Evolutionary conservation across 2,113 vertebrate species (phyloP), one percentile per base, ranked within the genome.

Genomic region (Gopherus evgoodei): DNA sequence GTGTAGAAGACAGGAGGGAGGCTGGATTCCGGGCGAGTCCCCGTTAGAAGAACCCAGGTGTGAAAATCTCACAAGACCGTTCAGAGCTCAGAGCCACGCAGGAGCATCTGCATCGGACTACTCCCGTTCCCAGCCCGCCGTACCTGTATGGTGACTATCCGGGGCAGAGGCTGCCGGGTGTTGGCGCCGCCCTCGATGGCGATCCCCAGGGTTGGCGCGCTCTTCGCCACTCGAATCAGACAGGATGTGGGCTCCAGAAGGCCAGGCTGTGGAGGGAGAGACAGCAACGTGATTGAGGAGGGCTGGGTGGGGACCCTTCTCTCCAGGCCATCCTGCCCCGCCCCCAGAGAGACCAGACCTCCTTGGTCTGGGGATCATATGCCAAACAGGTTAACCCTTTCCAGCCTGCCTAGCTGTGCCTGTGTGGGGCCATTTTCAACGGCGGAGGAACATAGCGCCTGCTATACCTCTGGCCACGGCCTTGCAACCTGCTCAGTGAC

Each of bases 101-200:
- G 11, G 0, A 49, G 79, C 57, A 29, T 0, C 1, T 1, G 50
- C 38, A 17, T 0, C 0, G 29, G 53, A 56, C 21, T 88, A 5
- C 35, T 3, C 44, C 52, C 5, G 0, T 1, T 19, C 87, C 10
- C 93, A 53, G 84, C 90, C 80, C 1, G 14, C 81, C 27, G 57
- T 97, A 99, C 99, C 99, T 99, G 99, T 97, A 99, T 99, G 4
- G 99, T 99, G 97, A 99, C 99, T 4, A 99, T 99, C 88, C 99
- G 98, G 72, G 99, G 99, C 97, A 99, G 97, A 0, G 99, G 99
- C 97, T 99, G 99, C 50, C 99, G 99, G 0, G 99, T 99, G 97
- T 99, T 99, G 13, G 99, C 99, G 11, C 99, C 99, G 0, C 99
- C 99, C 95, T 99, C 99, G 3, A 99, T 99, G 97, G 99, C 99